Percentiles rank a stretch among this genome's conserved stretches.
phyloP scores from a whole-genome alignment of 2,113 vertebrate genomes.

The Pipa parva region DNA sequence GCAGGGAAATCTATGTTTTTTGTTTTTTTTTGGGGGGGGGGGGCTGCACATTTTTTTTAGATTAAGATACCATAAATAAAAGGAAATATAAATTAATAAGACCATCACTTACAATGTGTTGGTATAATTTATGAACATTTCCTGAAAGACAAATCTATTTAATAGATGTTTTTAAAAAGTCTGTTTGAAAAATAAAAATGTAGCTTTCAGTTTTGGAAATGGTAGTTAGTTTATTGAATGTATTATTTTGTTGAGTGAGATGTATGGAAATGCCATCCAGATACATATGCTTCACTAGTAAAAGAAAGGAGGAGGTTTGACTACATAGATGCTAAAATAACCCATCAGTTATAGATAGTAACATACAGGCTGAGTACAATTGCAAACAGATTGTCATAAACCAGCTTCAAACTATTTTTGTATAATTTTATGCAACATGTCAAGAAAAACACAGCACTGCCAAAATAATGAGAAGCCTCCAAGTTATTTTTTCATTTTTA shows the following conservation, averaged over 20 bases:
- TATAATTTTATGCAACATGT: slow-evolving; percentile 14
- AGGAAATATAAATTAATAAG: no score
- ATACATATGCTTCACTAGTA: not conserved
- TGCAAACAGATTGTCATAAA: slow-evolving; percentile 18
- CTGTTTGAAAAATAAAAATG: no score
- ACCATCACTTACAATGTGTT: no score
- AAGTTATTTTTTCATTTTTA: slow-evolving; percentile 17
- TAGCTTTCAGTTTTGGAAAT: no score
- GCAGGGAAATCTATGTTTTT: no score
- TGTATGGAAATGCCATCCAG: not conserved
- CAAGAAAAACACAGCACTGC: slow-evolving; percentile 20
- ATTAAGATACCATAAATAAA: no score
- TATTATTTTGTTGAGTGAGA: not conserved
- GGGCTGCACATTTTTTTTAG: no score
- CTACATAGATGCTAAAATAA: not conserved
- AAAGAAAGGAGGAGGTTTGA: not conserved
- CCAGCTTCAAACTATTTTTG: slow-evolving; percentile 12
- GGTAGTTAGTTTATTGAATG: no score
- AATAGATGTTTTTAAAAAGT: no score
- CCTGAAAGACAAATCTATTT: no score
- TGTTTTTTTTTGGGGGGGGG: no score
- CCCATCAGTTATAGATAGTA: not conserved
- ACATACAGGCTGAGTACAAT: slow-evolving; percentile 3
- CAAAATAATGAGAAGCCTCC: slow-evolving; percentile 5
- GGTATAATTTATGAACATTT: no score